Base-by-base conservation (phyloP, 1,140 invertebrate species). In the Ostrea denselamellosa region DNA sequence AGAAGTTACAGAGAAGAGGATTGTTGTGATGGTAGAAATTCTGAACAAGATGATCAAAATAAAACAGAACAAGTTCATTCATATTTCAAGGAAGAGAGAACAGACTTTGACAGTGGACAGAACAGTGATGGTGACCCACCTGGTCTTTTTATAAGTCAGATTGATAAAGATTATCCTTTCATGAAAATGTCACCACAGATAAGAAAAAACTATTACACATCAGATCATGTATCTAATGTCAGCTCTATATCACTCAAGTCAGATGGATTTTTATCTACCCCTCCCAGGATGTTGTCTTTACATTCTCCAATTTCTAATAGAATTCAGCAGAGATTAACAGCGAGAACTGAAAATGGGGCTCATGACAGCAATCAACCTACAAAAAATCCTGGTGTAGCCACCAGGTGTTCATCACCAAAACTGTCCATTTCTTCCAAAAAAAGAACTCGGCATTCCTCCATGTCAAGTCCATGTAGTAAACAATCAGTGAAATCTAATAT, bases 361-460 rank as follows among this genome's bases (percentile, higher is more conserved):
- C 25, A 10, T 7, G 58, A 62, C n/a, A 14, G 58, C 58, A 62
- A n/a, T 0, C 17, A 62, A 12, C 2, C 28, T 77, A 2, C 1
- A 77, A 25, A 12, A 25, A 25, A 5, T 34, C 9, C 12, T 22
- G 25, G 25, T 28, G 9, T 7, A 2, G 28, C 14, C 25, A 77
- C 28, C 2, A 77, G 9, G 22, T 25, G 9, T 77, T 77, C 68
- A 77, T 77, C 28, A 34, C 22, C 28, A 28, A 22, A 28, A 14
- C 68, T 34, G 28, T 14, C 0, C 14, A 12, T 25, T 28, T 17
- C 82, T 25, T 25, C 51, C 17, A 83, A 12, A 4, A 52, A 22
- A 54, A 83, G 82, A 54, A 83, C 17, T 8, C 51, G 82, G 53
- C 82, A 51, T 83, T 83, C 82, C 51, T 83, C 82, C 2, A 34